Base-by-base conservation (phyloP, 1,140 invertebrate genomes). In the Drosophila melanogaster region DNA sequence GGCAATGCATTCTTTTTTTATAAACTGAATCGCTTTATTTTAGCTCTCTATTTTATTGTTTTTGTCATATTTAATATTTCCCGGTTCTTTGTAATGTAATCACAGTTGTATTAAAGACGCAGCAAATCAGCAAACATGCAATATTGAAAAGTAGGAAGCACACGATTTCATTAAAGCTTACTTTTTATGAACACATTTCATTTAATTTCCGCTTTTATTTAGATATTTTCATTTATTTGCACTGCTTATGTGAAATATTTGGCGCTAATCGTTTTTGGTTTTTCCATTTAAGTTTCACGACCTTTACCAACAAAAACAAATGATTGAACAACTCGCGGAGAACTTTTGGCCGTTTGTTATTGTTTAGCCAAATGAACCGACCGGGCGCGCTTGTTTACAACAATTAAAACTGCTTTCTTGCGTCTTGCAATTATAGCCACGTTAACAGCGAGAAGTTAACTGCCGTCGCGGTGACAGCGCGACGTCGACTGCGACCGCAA, bases 351-450 rank as follows among this genome's bases (percentile, higher is more conserved):
- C 24, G 47, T 11, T 37, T 62, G n/a, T 47, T 59, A 10, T 66
- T 38, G 33, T 35, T 46, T 41, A 65, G 43, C 61, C 46, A 65
- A 73, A 54, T 69, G 53, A 67, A 83, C 84, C 59, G 83, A 89
- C 70, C 83, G 67, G 76, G 79, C 76, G 54, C 79, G 83, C 75
- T 89, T 83, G 71, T 79, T 87, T 79, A 89, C 67, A 89, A 77
- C 83, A 89, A 87, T 84, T 87, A 87, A 87, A 79, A 78, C 24
- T 57, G 64, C 69, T 84, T 51, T 78, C 76, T 58, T 53, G 83
- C 67, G 64, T 47, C 24, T 62, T 65, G 59, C 79, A 84, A 71
- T 89, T 89, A 89, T 81, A 89, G 84, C 72, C 84, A 84, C 79
- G 84, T 84, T 84, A 89, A 70, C 60, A 77, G 62, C 69, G 58